These are phyloP conservation scores for Haliclona indistincta DNA, from an alignment of 37 sponge, comb jelly and placozoan genomes.

Conservation along the genomic window DNA sequence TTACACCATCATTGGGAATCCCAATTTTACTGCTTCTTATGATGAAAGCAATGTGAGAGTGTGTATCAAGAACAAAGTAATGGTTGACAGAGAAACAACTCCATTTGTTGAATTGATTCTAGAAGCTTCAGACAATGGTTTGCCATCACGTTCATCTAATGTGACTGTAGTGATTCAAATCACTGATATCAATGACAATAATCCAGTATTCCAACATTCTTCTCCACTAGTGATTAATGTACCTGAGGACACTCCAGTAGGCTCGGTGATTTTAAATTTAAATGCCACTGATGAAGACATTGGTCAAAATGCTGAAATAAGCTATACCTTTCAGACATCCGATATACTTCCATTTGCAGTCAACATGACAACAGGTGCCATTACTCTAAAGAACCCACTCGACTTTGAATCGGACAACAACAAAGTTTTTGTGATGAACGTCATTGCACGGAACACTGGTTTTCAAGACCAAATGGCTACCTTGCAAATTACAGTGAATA, in stretches of 20 bases:
- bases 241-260: background rate
- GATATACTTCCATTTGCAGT: background rate
- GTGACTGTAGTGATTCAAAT: constrained; percentile 9
- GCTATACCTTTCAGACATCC: background rate
- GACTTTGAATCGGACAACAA: background rate
- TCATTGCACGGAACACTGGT: too few relatives aligned
- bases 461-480: too few relatives aligned
- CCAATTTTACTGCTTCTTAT: background rate
- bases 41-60: background rate
- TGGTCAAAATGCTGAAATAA: background rate
- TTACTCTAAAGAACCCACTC: background rate
- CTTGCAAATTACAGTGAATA: background rate
- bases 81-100: constrained; percentile 5
- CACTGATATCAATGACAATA: constrained; percentile 21
- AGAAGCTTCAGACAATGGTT: constrained; percentile 19
- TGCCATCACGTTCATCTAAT: background rate
- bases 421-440: background rate
- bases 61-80: background rate
- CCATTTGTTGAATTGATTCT: background rate
- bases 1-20: background rate
- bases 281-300: constrained; percentile 17
- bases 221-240: constrained; percentile 13
- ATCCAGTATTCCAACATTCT: background rate
- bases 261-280: background rate
- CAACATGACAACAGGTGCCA: constrained; percentile 10